Base-by-base conservation (phyloP, 2,797 vertebrate genomes). In the Amblyraja radiata region DNA sequence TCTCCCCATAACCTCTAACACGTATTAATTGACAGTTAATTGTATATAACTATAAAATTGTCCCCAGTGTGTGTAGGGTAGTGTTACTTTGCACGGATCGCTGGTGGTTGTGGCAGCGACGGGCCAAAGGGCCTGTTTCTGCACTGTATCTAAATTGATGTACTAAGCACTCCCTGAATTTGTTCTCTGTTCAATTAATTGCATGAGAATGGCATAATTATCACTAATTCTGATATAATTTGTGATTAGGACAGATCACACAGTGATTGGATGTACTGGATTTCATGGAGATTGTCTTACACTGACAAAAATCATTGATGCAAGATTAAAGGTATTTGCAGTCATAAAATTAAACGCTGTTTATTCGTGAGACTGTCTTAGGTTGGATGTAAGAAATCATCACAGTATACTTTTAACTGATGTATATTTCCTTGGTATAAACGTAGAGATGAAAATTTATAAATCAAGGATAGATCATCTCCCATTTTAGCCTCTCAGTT, bases 241-340 rank as follows among this genome's bases (percentile, higher is more conserved):
- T 95, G 94, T 95, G 68, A 74, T 92, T 92, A 99, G 99, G 95
- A 99, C 99, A 95, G 97, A 99, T 93, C 97, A 95, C 93, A 99
- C 98, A 0, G 97, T 99, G 93, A 97, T 99, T 94, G 99, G 98
- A 93, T 99, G 99, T 96, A 98, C 97, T 78, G 99, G 99, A 95
- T 99, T 99, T 95, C 99, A 99, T 95, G 99, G 99, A 0, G 99
- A 99, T 94, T 99, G 99, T 94, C 97, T 99, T 94, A 99, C 98
- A 10, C 96, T 99, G 93, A 99, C 99, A 74, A 99, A 99, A 97
- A 98, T 99, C 93, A 98, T 99, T 94, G 98, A 99, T 95, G 98
- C 99, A 93, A 98, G 98, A 95, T 95, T 99, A 95, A 99, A 99
- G 98, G 99, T 99, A 94, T 74, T 1, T 94, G 36, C 88, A 28